Conservation (phyloP, 2,888 invertebrate species). For the Crocallis elinguaria region DNA sequence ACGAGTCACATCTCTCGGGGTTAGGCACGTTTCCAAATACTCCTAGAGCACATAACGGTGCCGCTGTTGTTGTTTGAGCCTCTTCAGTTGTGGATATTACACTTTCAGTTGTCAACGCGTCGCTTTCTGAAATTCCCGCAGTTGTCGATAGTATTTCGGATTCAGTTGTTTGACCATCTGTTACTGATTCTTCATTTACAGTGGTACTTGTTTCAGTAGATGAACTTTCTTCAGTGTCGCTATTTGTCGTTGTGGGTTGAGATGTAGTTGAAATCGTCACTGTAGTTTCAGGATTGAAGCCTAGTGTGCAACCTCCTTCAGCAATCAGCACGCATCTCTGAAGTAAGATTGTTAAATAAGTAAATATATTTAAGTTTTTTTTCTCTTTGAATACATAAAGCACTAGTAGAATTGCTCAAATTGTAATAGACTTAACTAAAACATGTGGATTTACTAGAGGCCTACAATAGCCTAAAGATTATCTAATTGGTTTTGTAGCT, state of each 20-base stretch:
- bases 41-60: slow-evolving; percentile 40
- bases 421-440: no score
- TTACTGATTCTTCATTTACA: neutral
- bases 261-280: neutral
- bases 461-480: no score
- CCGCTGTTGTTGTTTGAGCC: slow-evolving; percentile 2
- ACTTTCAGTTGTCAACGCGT: slow-evolving; percentile 1
- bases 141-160: neutral
- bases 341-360: neutral
- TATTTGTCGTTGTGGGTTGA: neutral
- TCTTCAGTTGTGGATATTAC: neutral
- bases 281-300: slow-evolving; percentile 7
- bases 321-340: slow-evolving; percentile 16
- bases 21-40: slow-evolving; percentile 45
- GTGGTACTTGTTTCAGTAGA: neutral
- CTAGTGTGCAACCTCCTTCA: slow-evolving; percentile 20
- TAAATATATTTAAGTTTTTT: no score
- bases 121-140: no score
- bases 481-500: no score
- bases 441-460: no score
- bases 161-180: slow-evolving; percentile 6
- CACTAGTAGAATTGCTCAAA: no score
- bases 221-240: no score
- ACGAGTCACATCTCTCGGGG: slow-evolving; percentile 44
- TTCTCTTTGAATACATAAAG: no score